Conservation (phyloP, 2,888 invertebrate species). For the Lithophane socia region DNA sequence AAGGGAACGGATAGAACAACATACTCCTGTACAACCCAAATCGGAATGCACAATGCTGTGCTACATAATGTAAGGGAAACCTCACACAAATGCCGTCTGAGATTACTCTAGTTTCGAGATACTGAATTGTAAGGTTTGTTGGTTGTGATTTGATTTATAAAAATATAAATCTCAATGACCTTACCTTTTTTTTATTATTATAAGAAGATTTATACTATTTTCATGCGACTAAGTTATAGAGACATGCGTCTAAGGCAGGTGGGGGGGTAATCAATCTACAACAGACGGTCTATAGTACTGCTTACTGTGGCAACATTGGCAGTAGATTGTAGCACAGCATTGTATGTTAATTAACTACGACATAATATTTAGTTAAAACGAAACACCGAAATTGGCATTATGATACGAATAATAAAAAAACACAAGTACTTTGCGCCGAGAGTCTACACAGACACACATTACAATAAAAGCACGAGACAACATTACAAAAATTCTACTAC, state of each 20-base stretch:
- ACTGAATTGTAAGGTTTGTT: constrained; percentile 40
- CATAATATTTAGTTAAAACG: constrained; percentile 54
- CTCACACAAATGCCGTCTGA: constrained; percentile 85
- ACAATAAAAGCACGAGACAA: constrained; percentile 14
- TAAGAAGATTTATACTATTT: constrained; percentile 65
- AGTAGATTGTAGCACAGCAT: constrained; percentile 86
- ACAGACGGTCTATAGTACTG: constrained; percentile 66
- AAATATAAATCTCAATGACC: constrained; percentile 42
- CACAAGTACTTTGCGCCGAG: constrained; percentile 35
- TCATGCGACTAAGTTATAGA: constrained; percentile 67
- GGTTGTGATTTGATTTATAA: constrained; percentile 25
- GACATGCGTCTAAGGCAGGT: constrained; percentile 72
- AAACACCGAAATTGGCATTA: constrained; percentile 38
- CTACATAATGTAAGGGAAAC: constrained; percentile 81
- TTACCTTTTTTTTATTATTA: constrained; percentile 60
- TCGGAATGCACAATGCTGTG: constrained; percentile 90
- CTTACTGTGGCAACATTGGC: constrained; percentile 64
- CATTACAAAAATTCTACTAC: constrained; percentile 17
- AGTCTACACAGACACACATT: constrained; percentile 5
- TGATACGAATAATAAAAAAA: constrained; percentile 16
- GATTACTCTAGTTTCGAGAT: constrained; percentile 48
- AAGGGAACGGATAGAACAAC: constrained; percentile 52
- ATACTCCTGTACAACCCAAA: constrained; percentile 73
- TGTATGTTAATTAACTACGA: constrained; percentile 71
- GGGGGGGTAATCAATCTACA: constrained; percentile 70